Evolutionary conservation across 2,888 invertebrate genomes (phyloP).

Genomic region (Drosophila subsilvestris): DNA sequence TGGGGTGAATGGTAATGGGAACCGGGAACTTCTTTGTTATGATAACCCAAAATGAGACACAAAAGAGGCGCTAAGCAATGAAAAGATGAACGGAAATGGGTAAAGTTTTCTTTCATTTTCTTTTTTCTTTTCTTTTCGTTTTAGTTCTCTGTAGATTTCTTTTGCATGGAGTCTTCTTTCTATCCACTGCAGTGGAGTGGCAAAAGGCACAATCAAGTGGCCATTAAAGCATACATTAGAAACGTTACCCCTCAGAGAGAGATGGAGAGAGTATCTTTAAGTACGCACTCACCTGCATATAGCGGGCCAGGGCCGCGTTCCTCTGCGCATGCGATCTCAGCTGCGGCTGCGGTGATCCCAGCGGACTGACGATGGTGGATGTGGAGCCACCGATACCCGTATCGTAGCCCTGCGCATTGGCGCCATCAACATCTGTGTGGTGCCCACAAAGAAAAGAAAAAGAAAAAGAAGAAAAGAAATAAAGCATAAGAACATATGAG

Average conservation of each 20-base stretch:
- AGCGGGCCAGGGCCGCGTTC: constrained; percentile 87
- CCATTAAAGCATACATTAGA: constrained; percentile 64
- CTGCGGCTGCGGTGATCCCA: constrained; percentile 85
- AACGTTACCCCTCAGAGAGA: constrained; percentile 23
- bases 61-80: constrained; percentile 64
- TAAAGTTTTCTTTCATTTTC: constrained; percentile 37
- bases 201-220: constrained; percentile 65
- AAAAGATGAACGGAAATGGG: constrained; percentile 69
- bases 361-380: constrained; percentile 84
- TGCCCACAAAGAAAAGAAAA: neutral
- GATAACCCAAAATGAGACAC: constrained; percentile 44
- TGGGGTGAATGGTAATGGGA: neutral
- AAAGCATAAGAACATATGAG: constrained; percentile 28
- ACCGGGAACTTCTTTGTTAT: constrained; percentile 19
- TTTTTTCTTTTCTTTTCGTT: no score
- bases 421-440: constrained; percentile 81
- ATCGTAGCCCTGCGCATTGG: constrained; percentile 84
- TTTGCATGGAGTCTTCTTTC: constrained; percentile 27
- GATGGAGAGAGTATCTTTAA: constrained; percentile 45
- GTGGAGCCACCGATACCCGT: constrained; percentile 84
- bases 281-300: constrained; percentile 86
- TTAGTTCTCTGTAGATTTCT: constrained; percentile 34
- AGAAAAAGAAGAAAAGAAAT: constrained; percentile 4
- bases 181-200: constrained; percentile 13
- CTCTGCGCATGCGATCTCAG: constrained; percentile 86